Conservation (phyloP, 2,113 vertebrate species). For the Hemicordylus capensis region DNA sequence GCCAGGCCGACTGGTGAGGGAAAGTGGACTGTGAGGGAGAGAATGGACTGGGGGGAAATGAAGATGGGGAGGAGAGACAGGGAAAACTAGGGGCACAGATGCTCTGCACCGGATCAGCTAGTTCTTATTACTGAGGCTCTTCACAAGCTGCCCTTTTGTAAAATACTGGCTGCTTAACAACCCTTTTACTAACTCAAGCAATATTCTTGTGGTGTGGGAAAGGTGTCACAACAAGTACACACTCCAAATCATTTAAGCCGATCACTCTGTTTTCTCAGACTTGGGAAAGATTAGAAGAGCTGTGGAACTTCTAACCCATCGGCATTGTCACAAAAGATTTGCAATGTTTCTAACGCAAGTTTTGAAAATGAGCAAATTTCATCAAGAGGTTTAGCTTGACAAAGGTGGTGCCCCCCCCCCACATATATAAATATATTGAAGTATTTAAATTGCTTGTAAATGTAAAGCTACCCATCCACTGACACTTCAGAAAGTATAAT, state of each 20-base stretch:
- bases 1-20: too few relatives aligned
- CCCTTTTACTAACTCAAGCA: neutral
- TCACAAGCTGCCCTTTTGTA: neutral
- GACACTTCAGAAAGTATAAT: slow-evolving; percentile 74
- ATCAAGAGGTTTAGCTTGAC: slow-evolving; percentile 62
- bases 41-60: too few relatives aligned
- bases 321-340: slow-evolving; percentile 54
- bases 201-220: neutral
- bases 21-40: too few relatives aligned
- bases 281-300: slow-evolving; percentile 65
- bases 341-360: slow-evolving; percentile 52
- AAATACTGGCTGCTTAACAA: neutral
- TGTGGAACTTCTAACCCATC: slow-evolving; percentile 48
- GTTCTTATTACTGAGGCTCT: too few relatives aligned
- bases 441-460: slow-evolving; percentile 77
- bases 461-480: slow-evolving; percentile 61
- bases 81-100: too few relatives aligned
- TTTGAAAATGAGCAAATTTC: slow-evolving; percentile 69
- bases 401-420: slow-evolving; percentile 25
- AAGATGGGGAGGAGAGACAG: too few relatives aligned
- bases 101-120: too few relatives aligned
- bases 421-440: slow-evolving; percentile 67
- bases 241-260: neutral
- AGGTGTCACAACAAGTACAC: neutral
- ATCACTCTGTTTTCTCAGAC: slow-evolving; percentile 30